A percentile compares a stretch with the other conserved stretches of the same genome.
These are phyloP conservation scores for Agonopterix subpropinquella DNA, from an alignment of 2,888 invertebrate species.

Conservation along the genomic window DNA sequence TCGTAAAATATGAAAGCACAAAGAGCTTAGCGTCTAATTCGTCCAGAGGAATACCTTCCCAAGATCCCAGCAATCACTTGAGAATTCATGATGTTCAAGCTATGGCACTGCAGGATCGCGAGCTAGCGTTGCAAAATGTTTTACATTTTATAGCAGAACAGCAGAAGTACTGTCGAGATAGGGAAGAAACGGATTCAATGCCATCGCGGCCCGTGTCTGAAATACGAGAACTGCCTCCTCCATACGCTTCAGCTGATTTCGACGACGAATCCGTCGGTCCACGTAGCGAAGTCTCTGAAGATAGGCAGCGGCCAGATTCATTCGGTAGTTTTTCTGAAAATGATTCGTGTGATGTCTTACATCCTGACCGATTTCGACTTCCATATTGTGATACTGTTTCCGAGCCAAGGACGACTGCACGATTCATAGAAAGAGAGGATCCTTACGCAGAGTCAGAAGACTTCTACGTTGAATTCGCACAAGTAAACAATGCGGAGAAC, in stretches of 20 bases:
- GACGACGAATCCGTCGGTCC: conserved; percentile 68
- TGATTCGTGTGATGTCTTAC: conserved; percentile 61
- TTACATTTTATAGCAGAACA: conserved; percentile 85
- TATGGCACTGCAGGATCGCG: conserved; percentile 76
- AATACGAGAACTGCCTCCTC: conserved; percentile 73
- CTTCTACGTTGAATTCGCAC: conserved; percentile 50
- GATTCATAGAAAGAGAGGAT: conserved; percentile 66
- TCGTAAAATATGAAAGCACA: conserved; percentile 88
- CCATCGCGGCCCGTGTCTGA: conserved; percentile 74
- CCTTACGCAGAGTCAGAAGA: conserved; percentile 65
- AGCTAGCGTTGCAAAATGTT: conserved; percentile 83
- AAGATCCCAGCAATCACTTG: conserved; percentile 63
- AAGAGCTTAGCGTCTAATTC: conserved; percentile 86
- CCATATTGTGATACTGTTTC: conserved; percentile 60
- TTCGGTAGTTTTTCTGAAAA: conserved; percentile 70
- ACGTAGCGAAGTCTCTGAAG: conserved; percentile 65
- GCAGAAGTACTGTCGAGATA: conserved; percentile 80
- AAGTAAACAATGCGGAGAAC: conserved; percentile 58
- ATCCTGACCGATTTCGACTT: conserved; percentile 44
- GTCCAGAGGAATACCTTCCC: conserved; percentile 78
- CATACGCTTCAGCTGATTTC: conserved; percentile 65
- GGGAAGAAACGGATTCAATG: conserved; percentile 75
- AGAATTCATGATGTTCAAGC: conserved; percentile 65
- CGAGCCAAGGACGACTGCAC: conserved; percentile 60
- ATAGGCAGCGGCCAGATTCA: conserved; percentile 62